Evolutionary conservation across 2,797 vertebrate species (phyloP), one percentile per base, ranked within the genome.

Genomic region (Eospalax fontanierii): DNA sequence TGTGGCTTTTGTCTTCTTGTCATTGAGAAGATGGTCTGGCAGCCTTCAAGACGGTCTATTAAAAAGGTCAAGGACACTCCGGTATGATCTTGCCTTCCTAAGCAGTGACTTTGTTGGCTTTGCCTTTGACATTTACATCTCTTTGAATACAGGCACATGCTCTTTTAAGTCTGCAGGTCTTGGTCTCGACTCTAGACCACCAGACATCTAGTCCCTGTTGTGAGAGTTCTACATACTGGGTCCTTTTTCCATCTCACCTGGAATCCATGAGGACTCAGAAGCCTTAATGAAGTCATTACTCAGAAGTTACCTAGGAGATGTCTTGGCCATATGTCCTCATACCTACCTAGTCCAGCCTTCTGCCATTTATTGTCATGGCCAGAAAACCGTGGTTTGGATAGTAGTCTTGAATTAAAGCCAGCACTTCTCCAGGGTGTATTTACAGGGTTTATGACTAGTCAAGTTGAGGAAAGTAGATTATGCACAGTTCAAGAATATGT

Each of bases 391-490:
- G 0, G 50, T 0, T 4, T 59, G 28, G 22, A 15, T 61, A 38
- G 35, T 71, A 87, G 46, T 73, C 68, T 8, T 46, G 2, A 26
- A n/a, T 74, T 65, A 75, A 74, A 91, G 88, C 54, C 33, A 74
- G 46, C 4, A 50, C 28, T 82, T 54, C 61, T 40, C 46, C 22
- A 7, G 61, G 66, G 15, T 81, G 9, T 63, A 33, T 85, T 95
- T 15, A 1, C 38, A 21, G n/a, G 46, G 87, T 95, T 95, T 54
- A 33, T 90, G 76, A 59, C 35, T 35, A 88, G 15, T 38, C 46
- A 30, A 89, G 33, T 92, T 91, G 76, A 78, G 59, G 28, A 70
- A 95, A 79, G 63, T 10, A 54, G 46, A 40, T 74, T 79, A 21
- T 71, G 50, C 57, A 33, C 65, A 33, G 30, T 86, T 79, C 61